Evolutionary conservation across 1,140 invertebrate species (phyloP).

Genomic region (Schlechtendalia chinensis): DNA sequence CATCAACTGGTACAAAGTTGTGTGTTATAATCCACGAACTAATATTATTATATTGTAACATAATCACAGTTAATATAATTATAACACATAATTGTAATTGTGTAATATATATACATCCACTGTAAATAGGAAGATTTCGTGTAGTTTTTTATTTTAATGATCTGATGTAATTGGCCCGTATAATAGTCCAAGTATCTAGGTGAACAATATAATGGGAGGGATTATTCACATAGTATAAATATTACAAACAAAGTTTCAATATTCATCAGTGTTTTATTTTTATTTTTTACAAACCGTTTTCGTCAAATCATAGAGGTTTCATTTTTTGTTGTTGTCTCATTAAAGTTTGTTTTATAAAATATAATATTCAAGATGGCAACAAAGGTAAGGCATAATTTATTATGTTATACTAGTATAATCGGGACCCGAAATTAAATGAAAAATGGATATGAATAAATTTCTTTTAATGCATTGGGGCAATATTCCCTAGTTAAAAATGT

Average conservation of each 20-base stretch:
- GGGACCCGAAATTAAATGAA: too few species aligned
- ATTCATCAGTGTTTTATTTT: conserved; percentile 1
- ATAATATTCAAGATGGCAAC: neutral
- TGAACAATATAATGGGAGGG: neutral
- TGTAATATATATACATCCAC: neutral
- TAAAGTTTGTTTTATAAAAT: too few species aligned
- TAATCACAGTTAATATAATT: neutral
- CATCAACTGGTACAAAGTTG: neutral
- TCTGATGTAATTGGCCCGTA: neutral
- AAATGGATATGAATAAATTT: too few species aligned
- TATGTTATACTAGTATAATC: too few species aligned
- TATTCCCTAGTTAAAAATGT: too few species aligned
- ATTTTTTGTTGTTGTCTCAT: too few species aligned
- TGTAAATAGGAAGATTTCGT: neutral
- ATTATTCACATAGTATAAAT: neutral
- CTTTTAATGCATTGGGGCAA: too few species aligned
- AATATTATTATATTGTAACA: neutral
- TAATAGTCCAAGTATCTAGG: neutral
- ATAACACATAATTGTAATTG: neutral
- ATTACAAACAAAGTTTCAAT: neutral
- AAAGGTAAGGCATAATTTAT: conserved; percentile 12
- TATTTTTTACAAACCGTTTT: too few species aligned
- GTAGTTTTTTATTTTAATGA: neutral
- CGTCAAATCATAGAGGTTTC: too few species aligned
- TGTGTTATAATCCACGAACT: neutral